Conservation (phyloP, 53 echinoderm and acorn worm species). For the Luidia sarsii region DNA sequence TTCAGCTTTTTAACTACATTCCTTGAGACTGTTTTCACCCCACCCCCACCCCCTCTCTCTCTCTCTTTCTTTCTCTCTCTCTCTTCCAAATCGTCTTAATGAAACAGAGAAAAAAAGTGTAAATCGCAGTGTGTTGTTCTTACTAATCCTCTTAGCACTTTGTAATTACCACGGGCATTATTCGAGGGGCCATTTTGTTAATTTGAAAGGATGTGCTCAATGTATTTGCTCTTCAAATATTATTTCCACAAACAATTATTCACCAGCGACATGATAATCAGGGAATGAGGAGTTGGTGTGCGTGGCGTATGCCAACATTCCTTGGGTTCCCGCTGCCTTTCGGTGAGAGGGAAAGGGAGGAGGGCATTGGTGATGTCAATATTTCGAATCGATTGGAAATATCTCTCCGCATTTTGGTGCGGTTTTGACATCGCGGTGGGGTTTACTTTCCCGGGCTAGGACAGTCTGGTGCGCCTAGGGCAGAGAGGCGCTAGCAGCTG, state of each 20-base stretch:
- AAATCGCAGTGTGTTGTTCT: constrained; percentile 13
- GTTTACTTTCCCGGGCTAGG: no score
- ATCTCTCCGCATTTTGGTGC: no score
- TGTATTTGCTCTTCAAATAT: constrained; percentile 46
- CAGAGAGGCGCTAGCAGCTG: no score
- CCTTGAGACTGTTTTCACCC: no score
- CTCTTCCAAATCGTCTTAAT: neutral
- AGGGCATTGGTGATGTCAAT: neutral
- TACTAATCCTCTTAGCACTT: constrained; percentile 45
- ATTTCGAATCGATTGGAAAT: no score
- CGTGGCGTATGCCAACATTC: neutral
- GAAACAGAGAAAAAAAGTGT: neutral
- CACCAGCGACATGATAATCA: constrained; percentile 23
- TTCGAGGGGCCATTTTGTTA: constrained; percentile 36
- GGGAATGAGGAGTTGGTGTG: neutral
- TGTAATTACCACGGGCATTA: constrained; percentile 30
- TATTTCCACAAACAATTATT: constrained; percentile 42
- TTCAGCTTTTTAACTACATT: no score
- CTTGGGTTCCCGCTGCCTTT: neutral
- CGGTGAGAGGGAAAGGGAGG: neutral
- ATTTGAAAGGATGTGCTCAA: constrained; percentile 40
- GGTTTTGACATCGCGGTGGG: no score
- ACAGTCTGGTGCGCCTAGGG: no score
- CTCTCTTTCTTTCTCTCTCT: neutral
- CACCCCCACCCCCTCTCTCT: neutral